phyloP scores from a whole-genome alignment of 2,888 invertebrate genomes.

The Ellobium chinense region DNA sequence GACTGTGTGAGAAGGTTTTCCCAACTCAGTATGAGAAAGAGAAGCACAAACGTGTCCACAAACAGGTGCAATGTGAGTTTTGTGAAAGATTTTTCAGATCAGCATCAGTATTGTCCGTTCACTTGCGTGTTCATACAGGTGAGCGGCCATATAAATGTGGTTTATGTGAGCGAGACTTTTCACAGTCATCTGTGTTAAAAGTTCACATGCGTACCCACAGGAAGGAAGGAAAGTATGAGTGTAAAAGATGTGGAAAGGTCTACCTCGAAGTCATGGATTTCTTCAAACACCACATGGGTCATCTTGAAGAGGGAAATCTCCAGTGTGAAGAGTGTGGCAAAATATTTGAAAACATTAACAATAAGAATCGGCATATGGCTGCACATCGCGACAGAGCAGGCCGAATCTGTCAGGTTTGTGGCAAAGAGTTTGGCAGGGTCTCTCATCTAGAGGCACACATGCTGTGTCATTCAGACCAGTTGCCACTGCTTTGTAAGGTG shows the following conservation, averaged over 20 bases:
- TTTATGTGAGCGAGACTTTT: slow-evolving; percentile 51
- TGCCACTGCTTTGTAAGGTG: slow-evolving; percentile 42
- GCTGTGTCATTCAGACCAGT: slow-evolving; percentile 46
- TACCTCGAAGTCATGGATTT: slow-evolving; percentile 47
- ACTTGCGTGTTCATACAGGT: slow-evolving; percentile 53
- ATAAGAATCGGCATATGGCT: slow-evolving; percentile 47
- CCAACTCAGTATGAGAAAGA: slow-evolving; percentile 52
- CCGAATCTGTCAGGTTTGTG: slow-evolving; percentile 53
- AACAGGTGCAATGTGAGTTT: slow-evolving; percentile 50
- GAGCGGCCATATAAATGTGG: slow-evolving; percentile 55
- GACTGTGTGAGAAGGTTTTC: slow-evolving; percentile 47
- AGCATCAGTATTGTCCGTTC: slow-evolving; percentile 50
- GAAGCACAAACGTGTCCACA: slow-evolving; percentile 52
- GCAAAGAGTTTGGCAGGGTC: slow-evolving; percentile 51
- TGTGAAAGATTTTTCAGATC: slow-evolving; percentile 52
- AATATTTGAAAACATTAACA: slow-evolving; percentile 46
- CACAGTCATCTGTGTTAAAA: slow-evolving; percentile 51
- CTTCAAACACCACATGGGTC: slow-evolving; percentile 46
- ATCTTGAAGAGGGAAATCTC: slow-evolving; percentile 47
- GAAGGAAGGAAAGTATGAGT: slow-evolving; percentile 50
- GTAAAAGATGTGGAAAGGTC: slow-evolving; percentile 51
- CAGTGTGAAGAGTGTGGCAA: slow-evolving; percentile 52
- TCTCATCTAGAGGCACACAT: slow-evolving; percentile 54
- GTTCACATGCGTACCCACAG: slow-evolving; percentile 52
- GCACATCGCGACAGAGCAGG: slow-evolving; percentile 44